Evolutionary conservation across 2,888 invertebrate genomes (phyloP), one percentile per base, ranked within the genome.

Genomic region (Trichopoda pennipes): DNA sequence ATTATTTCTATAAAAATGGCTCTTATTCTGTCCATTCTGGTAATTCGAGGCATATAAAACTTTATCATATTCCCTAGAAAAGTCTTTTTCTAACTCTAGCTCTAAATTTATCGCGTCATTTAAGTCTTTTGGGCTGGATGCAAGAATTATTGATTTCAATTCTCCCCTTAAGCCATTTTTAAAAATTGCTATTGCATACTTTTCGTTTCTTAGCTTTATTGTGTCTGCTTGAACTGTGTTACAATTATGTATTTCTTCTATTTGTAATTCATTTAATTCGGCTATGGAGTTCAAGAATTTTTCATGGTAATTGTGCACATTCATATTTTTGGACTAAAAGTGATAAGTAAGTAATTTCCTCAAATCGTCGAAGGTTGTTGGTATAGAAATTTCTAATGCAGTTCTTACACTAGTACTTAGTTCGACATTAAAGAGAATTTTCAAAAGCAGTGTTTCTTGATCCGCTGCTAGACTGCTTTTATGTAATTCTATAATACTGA

Each of bases 71-170:
- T n/a, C 6, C 14, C 6, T 44, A 6, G 16, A 9, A 44, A 44
- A 44, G 12, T 44, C 14, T 44, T 44, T 44, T 6, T 44, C 42
- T n/a, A 44, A 44, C 6, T 44, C 42, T 16, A 44, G 42, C 2
- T 16, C 42, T 44, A 44, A 12, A 6, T 44, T 16, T 55, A 55
- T n/a, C 0, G n/a, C 55, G n/a, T 55, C 28, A 55, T 28, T 55
- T n/a, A 55, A 55, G 23, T 55, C 28, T 1, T 23, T 55, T 6
- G 28, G 28, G 4, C 55, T 55, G 14, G 28, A 55, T 55, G 55
- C n/a, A 55, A 55, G 32, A 55, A 55, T 32, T 55, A n/a, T 55
- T 55, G 28, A 28, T 23, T 55, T 55, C 12, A 55, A 23, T 23
- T 55, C 32, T 6, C 55, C 16, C 6, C 8, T 55, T 21, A 55